Conservation (phyloP, 2,888 invertebrate species). For the Trissolcus brochymenae region DNA sequence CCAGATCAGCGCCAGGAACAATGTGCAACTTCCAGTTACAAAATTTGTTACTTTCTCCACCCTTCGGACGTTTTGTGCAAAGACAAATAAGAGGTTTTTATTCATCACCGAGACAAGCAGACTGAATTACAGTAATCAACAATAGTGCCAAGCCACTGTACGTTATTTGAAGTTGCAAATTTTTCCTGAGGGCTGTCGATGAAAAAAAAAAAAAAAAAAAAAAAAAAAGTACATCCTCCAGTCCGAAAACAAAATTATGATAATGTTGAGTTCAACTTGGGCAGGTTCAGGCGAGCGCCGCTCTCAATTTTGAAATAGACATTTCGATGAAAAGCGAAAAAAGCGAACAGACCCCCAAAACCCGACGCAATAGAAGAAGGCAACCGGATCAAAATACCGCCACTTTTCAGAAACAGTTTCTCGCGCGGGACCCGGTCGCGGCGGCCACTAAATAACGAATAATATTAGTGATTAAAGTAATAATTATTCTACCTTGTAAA, state of each 20-base stretch:
- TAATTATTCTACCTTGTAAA: slow-evolving; percentile 59
- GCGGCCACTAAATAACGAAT: slow-evolving; percentile 66
- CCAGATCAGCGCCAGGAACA: neutral
- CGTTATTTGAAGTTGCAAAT: neutral
- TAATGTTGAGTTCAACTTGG: slow-evolving; percentile 67
- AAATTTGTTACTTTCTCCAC: neutral
- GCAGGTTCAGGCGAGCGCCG: slow-evolving; percentile 75
- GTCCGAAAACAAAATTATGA: slow-evolving; percentile 44
- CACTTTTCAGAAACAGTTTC: slow-evolving; percentile 76
- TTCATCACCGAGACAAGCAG: neutral
- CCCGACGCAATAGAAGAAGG: slow-evolving; percentile 86
- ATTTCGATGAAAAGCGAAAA: slow-evolving; percentile 77
- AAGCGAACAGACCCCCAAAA: slow-evolving; percentile 80
- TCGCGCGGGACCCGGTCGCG: slow-evolving; percentile 75
- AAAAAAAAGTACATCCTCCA: slow-evolving; percentile 22
- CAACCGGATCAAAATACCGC: slow-evolving; percentile 77
- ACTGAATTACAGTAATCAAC: neutral
- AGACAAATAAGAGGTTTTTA: neutral
- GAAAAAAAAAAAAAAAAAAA: neutral
- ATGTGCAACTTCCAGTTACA: slow-evolving; percentile 12
- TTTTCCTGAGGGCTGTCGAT: neutral
- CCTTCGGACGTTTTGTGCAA: neutral
- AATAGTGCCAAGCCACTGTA: neutral
- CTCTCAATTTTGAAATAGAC: slow-evolving; percentile 87
- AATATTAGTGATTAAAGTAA: slow-evolving; percentile 59